Conservation (phyloP, 2,888 invertebrate genomes). For the Cephus rjabovi region DNA sequence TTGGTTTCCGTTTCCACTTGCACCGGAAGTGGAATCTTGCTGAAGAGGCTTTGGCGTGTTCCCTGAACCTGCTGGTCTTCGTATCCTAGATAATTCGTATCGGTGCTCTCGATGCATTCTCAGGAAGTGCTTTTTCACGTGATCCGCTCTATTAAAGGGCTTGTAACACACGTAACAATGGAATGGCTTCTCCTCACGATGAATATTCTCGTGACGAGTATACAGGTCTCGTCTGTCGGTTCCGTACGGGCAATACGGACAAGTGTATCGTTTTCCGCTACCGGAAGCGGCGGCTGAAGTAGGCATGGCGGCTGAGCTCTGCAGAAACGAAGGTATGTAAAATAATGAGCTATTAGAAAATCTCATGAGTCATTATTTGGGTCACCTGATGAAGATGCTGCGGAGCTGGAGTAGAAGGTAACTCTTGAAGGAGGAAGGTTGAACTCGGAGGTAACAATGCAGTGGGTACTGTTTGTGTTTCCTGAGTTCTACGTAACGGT, state of each 20-base stretch:
- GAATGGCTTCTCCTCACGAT: conserved; percentile 93
- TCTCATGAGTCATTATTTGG: not conserved
- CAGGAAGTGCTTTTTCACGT: conserved; percentile 93
- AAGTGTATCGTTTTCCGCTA: conserved; percentile 81
- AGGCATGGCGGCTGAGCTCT: conserved; percentile 26
- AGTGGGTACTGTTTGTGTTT: conserved; percentile 60
- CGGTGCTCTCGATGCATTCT: conserved; percentile 92
- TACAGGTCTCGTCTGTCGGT: conserved; percentile 92
- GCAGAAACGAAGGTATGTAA: not conserved
- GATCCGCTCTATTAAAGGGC: conserved; percentile 93
- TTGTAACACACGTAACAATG: conserved; percentile 93
- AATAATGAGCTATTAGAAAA: not conserved
- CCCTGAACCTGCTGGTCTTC: conserved; percentile 68
- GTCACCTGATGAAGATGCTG: conserved; percentile 41
- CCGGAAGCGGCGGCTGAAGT: conserved; percentile 36
- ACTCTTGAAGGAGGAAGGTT: conserved; percentile 56
- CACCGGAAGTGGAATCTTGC: conserved; percentile 32
- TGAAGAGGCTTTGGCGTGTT: conserved; percentile 41
- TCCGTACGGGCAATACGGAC: conserved; percentile 89
- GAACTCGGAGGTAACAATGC: conserved; percentile 52
- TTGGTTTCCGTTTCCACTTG: conserved; percentile 30
- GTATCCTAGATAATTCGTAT: conserved; percentile 86
- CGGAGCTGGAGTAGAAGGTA: conserved; percentile 46
- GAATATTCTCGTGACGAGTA: conserved; percentile 93
- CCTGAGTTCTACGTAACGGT: conserved; percentile 60